These are phyloP conservation scores for Ailuropoda melanoleuca DNA, from an alignment of 2,113 vertebrate genomes.

Conservation along the genomic window DNA sequence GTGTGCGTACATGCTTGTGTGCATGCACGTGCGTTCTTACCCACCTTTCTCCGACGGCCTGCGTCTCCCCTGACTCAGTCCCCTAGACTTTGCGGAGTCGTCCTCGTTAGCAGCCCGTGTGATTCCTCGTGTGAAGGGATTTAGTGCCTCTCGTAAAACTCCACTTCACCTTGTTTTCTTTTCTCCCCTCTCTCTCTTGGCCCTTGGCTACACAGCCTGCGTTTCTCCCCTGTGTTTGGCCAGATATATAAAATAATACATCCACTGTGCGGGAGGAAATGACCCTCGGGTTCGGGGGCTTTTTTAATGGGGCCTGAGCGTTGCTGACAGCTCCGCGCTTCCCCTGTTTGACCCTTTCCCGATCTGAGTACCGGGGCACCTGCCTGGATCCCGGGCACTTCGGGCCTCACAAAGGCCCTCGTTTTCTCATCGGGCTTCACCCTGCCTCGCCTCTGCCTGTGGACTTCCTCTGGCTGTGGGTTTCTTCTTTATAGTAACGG, in stretches of 20 bases:
- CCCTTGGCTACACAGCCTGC: slow-evolving; percentile 36
- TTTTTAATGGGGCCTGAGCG: slow-evolving; percentile 41
- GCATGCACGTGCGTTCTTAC: background rate
- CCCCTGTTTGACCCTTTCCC: background rate
- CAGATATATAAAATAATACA: slow-evolving; percentile 72
- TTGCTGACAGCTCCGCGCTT: background rate
- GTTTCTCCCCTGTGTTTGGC: background rate
- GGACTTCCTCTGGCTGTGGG: background rate
- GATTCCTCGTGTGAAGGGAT: slow-evolving; percentile 77
- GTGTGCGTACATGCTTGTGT: background rate
- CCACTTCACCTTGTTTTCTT: slow-evolving; percentile 71
- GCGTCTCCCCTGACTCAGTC: slow-evolving; percentile 65
- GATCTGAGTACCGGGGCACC: background rate
- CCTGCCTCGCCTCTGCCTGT: background rate
- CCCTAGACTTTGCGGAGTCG: slow-evolving; percentile 80
- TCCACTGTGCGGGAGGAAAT: slow-evolving; percentile 69
- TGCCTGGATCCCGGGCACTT: fast-evolving
- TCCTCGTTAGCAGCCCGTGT: slow-evolving; percentile 63
- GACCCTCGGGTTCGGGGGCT: slow-evolving; percentile 43
- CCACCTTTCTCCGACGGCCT: slow-evolving; percentile 50
- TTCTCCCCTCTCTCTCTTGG: background rate
- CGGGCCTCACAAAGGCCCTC: fast-evolving
- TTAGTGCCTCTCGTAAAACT: slow-evolving; percentile 75
- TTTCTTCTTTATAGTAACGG: background rate
- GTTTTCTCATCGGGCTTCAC: fast-evolving